Evolutionary conservation across 1,140 invertebrate genomes (phyloP), one percentile per base, ranked within the genome.

Genomic region (Anastatus disparis): DNA sequence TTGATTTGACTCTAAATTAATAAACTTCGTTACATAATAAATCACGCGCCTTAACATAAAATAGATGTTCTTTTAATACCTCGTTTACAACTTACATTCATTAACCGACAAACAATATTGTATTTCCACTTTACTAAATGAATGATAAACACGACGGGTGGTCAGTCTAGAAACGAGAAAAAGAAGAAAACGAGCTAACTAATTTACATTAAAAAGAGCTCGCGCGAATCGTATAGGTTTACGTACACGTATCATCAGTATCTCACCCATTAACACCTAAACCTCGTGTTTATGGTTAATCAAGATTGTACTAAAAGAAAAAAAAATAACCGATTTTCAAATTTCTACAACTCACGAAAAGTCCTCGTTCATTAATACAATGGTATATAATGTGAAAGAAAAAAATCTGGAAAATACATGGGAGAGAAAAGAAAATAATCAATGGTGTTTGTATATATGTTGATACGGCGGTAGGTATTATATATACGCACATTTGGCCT

Each of bases 391-490:
- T 35, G 50, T 10, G 53, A 46, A 31, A 58, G 10, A 12, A 0
- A 7, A 48, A 53, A 24, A 62, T 46, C 6, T 42, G 1, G 31
- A 62, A 46, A 44, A 62, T 62, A 40, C 26, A 17, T 22, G 42
- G 27, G 24, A 24, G 59, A 38, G 20, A 17, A 17, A 2, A 20
- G 12, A n/a, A n/a, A n/a, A n/a, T n/a, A n/a, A n/a, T n/a, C n/a
- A n/a, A n/a, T n/a, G n/a, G n/a, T n/a, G n/a, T n/a, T n/a, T n/a
- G 31, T 35, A 35, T 35, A 35, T 35, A 35, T 35, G n/a, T n/a
- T 22, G 31, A 63, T 63, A 24, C 29, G n/a, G 65, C 68, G 68
- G 68, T 70, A 70, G 58, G 58, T 59, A 50, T 24, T 61, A 55
- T 35, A 40, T 48, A 59, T 65, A 48, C 65, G 52, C 67, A 63